A percentile compares a stretch with the other conserved stretches of the same genome.
phyloP scores from a whole-genome alignment of 2,797 vertebrate species.

The Pseudocheirus occidentalis region DNA sequence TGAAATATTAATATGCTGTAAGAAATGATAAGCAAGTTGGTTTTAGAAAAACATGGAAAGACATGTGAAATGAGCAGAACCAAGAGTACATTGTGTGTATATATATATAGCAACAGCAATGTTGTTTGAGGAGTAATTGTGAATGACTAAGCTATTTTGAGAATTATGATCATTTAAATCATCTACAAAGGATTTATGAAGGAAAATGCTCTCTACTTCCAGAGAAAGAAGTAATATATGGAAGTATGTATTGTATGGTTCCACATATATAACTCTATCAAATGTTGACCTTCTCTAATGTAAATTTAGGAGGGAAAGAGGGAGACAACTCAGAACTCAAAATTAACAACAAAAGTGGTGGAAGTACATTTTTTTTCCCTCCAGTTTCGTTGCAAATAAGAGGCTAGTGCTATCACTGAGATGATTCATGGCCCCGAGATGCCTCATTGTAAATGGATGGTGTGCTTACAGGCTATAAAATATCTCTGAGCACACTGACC shows the following conservation, averaged over 20 bases:
- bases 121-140: not conserved
- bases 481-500: constrained; percentile 71
- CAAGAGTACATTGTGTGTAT: not conserved
- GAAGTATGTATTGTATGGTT: not conserved
- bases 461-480: constrained; percentile 72
- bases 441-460: constrained; percentile 50
- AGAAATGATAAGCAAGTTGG: not conserved
- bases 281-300: not conserved
- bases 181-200: not conserved
- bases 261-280: not conserved
- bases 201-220: not conserved
- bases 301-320: not conserved
- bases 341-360: not conserved
- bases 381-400: constrained; percentile 54
- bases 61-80: not conserved
- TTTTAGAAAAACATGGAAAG: not conserved
- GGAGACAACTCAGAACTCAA: not conserved
- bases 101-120: not conserved
- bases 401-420: constrained; percentile 46
- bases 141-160: not conserved
- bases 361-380: constrained; percentile 18
- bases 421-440: constrained; percentile 67
- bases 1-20: not conserved
- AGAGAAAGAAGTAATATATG: not conserved
- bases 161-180: not conserved